Evolutionary conservation across 2,797 vertebrate species (phyloP).

Genomic region (Etheostoma nigrum): DNA sequence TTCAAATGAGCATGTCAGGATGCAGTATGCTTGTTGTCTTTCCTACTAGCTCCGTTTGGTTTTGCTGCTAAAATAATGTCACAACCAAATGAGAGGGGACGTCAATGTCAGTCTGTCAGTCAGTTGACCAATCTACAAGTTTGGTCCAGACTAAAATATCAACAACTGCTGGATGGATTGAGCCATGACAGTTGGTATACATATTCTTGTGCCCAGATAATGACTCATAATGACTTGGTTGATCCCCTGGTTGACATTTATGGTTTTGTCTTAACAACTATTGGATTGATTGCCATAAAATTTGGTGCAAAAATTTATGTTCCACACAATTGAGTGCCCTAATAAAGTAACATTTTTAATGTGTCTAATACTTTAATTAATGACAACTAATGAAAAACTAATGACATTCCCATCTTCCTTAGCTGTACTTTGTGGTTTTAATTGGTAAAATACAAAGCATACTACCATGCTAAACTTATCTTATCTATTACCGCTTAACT

Average conservation of each 20-base stretch:
- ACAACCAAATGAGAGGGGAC: neutral
- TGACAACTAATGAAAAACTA: neutral
- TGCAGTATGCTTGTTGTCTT: conserved; percentile 8
- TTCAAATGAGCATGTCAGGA: conserved; percentile 30
- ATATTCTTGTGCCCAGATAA: neutral
- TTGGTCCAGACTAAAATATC: neutral
- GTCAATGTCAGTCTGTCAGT: neutral
- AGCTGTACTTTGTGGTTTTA: neutral
- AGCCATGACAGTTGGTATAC: neutral
- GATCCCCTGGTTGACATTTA: neutral
- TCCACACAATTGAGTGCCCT: neutral
- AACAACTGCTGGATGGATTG: neutral
- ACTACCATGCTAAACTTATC: neutral
- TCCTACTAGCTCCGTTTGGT: conserved; percentile 4
- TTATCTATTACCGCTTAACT: conserved; percentile 5
- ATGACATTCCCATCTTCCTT: neutral
- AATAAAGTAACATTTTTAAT: neutral
- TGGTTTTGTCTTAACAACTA: neutral
- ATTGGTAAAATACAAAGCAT: neutral
- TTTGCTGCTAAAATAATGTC: conserved; percentile 1
- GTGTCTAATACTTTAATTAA: neutral
- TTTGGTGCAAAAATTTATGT: neutral
- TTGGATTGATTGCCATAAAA: neutral
- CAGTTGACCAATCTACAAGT: neutral
- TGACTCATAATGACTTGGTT: neutral